Base-by-base conservation (phyloP, 2,797 vertebrate species). In the Eulemur coronatus region DNA sequence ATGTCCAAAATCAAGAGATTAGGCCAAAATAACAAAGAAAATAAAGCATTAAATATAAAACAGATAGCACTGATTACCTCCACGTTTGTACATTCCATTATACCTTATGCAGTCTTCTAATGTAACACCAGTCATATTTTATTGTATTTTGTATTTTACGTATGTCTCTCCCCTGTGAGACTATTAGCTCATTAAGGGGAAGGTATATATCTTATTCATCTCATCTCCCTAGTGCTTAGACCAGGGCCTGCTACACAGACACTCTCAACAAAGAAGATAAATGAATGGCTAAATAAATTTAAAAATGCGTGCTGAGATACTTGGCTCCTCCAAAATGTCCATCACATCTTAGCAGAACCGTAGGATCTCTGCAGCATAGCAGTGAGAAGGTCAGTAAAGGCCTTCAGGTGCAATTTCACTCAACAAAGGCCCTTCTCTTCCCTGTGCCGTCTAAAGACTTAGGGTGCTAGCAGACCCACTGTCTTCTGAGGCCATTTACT, bases 401-500 rank as follows among this genome's bases (percentile, higher is more conserved):
- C 41, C 81, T 81, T 82, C 57, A 35, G 81, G 65, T n/a, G 15
- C 15, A 48, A 52, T 12, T 43, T 17, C 70, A 41, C 13, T 28
- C 52, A 79, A 55, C 43, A 80, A 82, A 85, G n/a, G 69, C 26
- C 30, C 11, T 55, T 9, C 55, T 75, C 33, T 28, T 52, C 22
- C 13, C 9, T 43, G 1, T 3, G 15, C 33, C 18, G 6, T 48
- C 30, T 92, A 59, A 94, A 97, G 65, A 94, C 20, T 38, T 26
- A 18, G 4, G 20, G 33, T 75, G 63, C 72, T 4, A 55, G 81
- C 35, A 88, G n/a, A 82, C 6, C 14, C 26, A 4, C 79, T 55
- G 38, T 78, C 90, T 92, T 92, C 92, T 24, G 46, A 94, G 63
- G 41, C 38, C n/a, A 28, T 67, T 90, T 92, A 79, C 82, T 93